A percentile compares a stretch with the other conserved stretches of the same genome.
Conservation (phyloP, 37 sponge, comb jelly and placozoan species). For the Mnemiopsis leidyi region DNA sequence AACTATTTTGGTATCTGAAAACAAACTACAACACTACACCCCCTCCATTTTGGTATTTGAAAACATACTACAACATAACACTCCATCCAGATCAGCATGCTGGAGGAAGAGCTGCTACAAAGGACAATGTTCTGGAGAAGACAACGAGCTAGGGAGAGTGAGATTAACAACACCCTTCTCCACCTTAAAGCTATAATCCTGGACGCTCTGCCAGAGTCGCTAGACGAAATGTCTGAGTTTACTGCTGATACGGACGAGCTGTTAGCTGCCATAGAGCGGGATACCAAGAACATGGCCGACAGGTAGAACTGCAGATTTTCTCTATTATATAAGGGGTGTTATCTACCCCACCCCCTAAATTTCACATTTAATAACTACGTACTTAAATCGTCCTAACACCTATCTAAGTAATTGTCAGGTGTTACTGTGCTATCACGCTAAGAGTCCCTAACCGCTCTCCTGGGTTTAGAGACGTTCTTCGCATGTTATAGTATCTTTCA, state of each 20-base stretch:
- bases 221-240: neutral
- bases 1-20: neutral
- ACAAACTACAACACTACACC: neutral
- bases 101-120: neutral
- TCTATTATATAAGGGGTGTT: no score
- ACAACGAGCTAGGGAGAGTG: neutral
- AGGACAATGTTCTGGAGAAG: neutral
- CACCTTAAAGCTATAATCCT: neutral
- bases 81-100: slow-evolving; percentile 13
- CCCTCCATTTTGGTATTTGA: neutral
- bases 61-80: no score
- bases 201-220: neutral
- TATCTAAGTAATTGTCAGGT: no score
- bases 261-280: neutral
- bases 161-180: neutral
- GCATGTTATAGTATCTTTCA: no score
- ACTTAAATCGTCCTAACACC: no score
- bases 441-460: no score
- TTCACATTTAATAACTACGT: no score
- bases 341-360: no score
- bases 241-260: neutral
- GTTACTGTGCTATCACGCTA: no score
- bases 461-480: no score
- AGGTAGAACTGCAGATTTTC: no score
- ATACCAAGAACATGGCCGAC: neutral